A percentile compares a stretch with the other conserved stretches of the same genome.
Conservation (phyloP, 2,113 vertebrate genomes). For the Aleadryas rufinucha region DNA sequence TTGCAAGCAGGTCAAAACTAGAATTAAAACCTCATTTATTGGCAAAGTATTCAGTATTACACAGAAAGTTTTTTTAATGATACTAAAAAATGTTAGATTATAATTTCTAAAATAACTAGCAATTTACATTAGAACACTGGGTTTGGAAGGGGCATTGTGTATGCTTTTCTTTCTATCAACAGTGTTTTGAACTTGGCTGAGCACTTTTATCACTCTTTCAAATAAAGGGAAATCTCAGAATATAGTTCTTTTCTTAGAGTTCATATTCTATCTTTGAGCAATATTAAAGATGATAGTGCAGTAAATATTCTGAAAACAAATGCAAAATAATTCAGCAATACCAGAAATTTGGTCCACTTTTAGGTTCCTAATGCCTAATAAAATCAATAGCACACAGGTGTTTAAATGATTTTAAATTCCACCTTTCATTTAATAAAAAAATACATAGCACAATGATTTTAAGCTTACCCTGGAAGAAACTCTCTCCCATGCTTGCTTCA, state of each 20-base stretch:
- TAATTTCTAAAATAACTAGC: not conserved
- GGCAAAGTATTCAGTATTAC: not conserved
- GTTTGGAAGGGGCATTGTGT: not conserved
- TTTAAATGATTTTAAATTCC: not conserved
- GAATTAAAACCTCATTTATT: not conserved
- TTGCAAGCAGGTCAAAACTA: not conserved
- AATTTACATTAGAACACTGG: not conserved
- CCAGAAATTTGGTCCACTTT: not conserved
- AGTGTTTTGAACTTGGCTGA: not conserved
- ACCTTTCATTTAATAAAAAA: not conserved
- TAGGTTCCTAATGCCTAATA: not conserved
- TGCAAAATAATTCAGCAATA: not conserved
- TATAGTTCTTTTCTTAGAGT: not conserved
- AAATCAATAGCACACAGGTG: not conserved
- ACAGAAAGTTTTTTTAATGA: not conserved
- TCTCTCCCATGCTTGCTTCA: constrained; percentile 94
- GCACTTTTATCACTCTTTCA: not conserved
- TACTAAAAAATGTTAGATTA: not conserved
- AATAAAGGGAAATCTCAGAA: not conserved
- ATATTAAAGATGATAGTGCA: not conserved
- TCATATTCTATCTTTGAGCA: not conserved
- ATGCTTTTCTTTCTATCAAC: not conserved
- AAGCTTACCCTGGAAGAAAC: constrained; percentile 84
- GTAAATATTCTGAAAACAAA: not conserved
- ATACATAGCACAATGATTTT: not conserved